Percentiles rank a stretch among this genome's conserved stretches.
These are phyloP conservation scores for Nyctereutes procyonoides DNA, from an alignment of 2,113 vertebrate genomes.

Conservation along the genomic window DNA sequence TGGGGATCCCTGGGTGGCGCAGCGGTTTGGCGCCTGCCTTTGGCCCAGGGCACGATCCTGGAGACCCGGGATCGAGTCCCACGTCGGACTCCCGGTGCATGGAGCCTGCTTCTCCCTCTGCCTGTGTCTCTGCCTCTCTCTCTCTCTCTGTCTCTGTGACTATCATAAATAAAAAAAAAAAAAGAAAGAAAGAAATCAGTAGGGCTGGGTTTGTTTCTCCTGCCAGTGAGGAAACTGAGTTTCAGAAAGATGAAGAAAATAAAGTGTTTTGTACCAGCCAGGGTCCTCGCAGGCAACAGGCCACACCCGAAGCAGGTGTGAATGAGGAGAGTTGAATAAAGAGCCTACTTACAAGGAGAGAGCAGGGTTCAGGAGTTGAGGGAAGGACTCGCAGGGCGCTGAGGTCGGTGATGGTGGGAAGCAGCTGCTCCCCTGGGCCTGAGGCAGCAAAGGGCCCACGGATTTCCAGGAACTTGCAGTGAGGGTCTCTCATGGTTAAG, in stretches of 20 bases:
- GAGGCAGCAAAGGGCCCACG: background rate
- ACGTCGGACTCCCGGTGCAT: no score
- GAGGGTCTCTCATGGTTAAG: background rate
- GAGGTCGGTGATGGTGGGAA: background rate
- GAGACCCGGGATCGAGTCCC: no score
- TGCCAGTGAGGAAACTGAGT: background rate
- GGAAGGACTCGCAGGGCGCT: background rate
- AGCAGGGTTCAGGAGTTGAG: background rate
- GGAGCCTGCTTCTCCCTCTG: no score
- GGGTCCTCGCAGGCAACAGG: background rate
- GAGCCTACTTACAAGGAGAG: background rate
- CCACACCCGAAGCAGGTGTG: background rate
- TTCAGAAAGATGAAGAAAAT: background rate
- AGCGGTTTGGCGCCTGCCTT: no score
- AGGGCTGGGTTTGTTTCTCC: background rate
- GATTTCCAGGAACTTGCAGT: background rate
- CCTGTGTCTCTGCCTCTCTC: no score
- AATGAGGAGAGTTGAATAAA: background rate
- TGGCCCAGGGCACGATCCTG: no score
- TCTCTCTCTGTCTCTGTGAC: no score
- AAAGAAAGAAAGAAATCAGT: background rate
- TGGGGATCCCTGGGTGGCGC: no score
- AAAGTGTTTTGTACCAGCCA: background rate
- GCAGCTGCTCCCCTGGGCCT: background rate
- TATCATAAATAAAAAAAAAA: no score